Percentiles rank a stretch among this genome's conserved stretches.
These are phyloP conservation scores for Agrilus biguttatus DNA, from an alignment of 2,888 invertebrate genomes.

Conservation along the genomic window DNA sequence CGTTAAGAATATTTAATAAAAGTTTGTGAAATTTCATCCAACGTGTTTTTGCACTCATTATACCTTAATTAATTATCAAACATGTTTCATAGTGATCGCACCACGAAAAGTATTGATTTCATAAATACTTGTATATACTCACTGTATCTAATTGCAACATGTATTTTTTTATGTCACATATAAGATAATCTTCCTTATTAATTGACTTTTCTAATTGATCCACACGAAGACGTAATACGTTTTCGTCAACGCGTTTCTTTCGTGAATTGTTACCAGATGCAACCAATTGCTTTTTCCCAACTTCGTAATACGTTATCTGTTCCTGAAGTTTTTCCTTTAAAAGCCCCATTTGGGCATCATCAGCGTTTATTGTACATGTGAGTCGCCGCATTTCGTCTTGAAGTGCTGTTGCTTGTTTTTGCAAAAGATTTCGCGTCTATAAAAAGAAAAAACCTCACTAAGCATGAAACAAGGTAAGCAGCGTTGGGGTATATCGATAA, in stretches of 20 bases:
- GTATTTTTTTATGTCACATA: conserved; percentile 54
- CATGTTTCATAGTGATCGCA: too few relatives aligned
- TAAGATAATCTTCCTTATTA: conserved; percentile 45
- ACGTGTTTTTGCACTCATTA: too few relatives aligned
- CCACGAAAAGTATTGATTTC: too few relatives aligned
- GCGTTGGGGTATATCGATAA: too few relatives aligned
- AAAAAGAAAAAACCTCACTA: neutral
- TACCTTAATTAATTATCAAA: too few relatives aligned
- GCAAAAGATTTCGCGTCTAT: conserved; percentile 28
- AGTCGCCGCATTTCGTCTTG: conserved; percentile 43
- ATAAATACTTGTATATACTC: conserved; percentile 15
- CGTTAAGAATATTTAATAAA: too few relatives aligned
- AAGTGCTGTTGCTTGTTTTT: conserved; percentile 37
- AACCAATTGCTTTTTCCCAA: conserved; percentile 40
- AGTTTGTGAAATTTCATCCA: too few relatives aligned
- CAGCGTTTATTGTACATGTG: conserved; percentile 31
- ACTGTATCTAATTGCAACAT: conserved; percentile 56
- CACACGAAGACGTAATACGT: conserved; percentile 50
- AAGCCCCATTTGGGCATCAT: conserved; percentile 19
- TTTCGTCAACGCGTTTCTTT: conserved; percentile 46
- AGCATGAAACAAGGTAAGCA: too few relatives aligned
- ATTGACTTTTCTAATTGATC: conserved; percentile 51
- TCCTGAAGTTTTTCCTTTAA: conserved; percentile 39
- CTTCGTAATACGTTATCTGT: conserved; percentile 39
- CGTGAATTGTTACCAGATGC: conserved; percentile 33